Conservation (phyloP, 2,888 invertebrate genomes). For the Drosophila hamatofila region DNA sequence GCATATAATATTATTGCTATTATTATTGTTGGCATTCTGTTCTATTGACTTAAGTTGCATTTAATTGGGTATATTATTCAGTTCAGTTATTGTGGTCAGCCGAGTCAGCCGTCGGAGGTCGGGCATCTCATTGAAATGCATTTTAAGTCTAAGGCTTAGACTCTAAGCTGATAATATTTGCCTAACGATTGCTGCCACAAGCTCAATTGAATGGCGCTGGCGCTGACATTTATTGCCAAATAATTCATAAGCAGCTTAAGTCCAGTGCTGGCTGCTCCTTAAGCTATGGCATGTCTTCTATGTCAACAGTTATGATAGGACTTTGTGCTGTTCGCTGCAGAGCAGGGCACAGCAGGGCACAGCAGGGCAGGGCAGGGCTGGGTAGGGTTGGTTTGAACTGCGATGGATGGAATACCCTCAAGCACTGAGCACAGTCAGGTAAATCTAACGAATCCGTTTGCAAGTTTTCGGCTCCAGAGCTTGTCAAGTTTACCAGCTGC, state of each 20-base stretch:
- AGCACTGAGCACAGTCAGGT: conserved; percentile 37
- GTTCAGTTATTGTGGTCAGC: background rate
- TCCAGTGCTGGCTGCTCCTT: conserved; percentile 17
- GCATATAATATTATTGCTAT: background rate
- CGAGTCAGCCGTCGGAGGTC: background rate
- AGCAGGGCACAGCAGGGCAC: background rate
- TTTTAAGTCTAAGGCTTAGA: too few relatives aligned
- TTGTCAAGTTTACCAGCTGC: conserved; percentile 65
- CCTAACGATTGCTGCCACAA: background rate
- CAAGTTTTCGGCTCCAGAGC: conserved; percentile 40
- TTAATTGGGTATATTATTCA: background rate
- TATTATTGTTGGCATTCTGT: background rate
- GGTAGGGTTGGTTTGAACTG: too few relatives aligned
- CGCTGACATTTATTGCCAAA: conserved; percentile 41
- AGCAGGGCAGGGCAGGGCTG: background rate
- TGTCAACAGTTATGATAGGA: conserved; percentile 51
- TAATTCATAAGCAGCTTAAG: conserved; percentile 35
- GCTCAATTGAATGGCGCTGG: conserved; percentile 39
- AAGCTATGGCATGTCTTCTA: conserved; percentile 41
- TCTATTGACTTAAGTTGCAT: background rate
- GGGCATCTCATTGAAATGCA: background rate
- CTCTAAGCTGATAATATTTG: conserved; percentile 19
- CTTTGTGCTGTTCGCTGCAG: conserved; percentile 21
- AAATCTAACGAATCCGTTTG: conserved; percentile 50
- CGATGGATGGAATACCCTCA: conserved; percentile 10